Base-by-base conservation (phyloP, 2,113 vertebrate species). In the Mionectes macconnelli region DNA sequence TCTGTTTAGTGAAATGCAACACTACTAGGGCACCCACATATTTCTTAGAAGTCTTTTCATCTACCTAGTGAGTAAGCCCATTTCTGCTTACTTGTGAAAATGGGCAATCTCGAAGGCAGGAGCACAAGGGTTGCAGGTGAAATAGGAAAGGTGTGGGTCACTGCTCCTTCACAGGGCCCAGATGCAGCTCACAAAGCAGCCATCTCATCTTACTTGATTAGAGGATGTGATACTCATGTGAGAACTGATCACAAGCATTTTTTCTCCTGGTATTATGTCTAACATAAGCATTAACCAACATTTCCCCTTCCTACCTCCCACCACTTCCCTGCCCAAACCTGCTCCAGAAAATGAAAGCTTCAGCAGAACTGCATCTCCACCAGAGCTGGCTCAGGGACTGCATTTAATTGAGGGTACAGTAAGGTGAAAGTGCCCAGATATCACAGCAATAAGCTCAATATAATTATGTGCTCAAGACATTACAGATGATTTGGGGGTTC, bases 1-100 rank as follows among this genome's bases (percentile, higher is more conserved):
- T 64, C 73, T 76, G 60, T 59, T 92, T 77, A 47, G 56, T 47
- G 63, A 90, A 64, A 81, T 80, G 40, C 50, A 77, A 25, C 56
- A 18, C 76, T 90, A 14, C 76, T 14, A 21, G 14, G 95, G 90
- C 83, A 94, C 83, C 83, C 80, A 92, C 76, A 42, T 95, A 64
- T 70, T 89, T 79, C 73, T 82, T 39, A 67, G 70, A 91, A 87
- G 56, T 64, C 64, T 90, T 96, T 94, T 95, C 60, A 96, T 96
- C 87, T 76, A 9, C 60, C 52, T 64, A 9, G 72, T 94, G 93
- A 96, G 92, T 91, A 96, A 94, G 63, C 37, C 64, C 28, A 28
- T 79, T 94, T 86, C 88, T 95, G 84, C 84, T 96, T 90, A 35
- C 57, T 16, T 62, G 63, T 86, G 64, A 59, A 84, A 92, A 47